A percentile compares a stretch with the other conserved stretches of the same genome.
These are phyloP conservation scores for Phalanger gymnotis DNA, from an alignment of 2,797 vertebrate genomes.

Conservation along the genomic window DNA sequence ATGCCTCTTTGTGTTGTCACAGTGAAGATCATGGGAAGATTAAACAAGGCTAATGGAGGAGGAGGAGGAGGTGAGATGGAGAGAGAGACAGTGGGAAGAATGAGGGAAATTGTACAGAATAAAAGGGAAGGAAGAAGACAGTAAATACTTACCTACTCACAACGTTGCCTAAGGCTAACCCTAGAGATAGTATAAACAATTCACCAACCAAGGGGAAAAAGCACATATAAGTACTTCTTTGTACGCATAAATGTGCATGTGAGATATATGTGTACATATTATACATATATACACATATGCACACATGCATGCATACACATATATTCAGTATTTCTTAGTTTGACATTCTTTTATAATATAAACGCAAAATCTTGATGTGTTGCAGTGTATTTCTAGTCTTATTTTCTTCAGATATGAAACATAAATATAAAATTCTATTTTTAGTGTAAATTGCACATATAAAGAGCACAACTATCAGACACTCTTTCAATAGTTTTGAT, in stretches of 20 bases:
- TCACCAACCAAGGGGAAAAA: not conserved
- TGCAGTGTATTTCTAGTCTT: slow-evolving; percentile 20
- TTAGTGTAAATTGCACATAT: slow-evolving; percentile 27
- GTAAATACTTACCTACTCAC: slow-evolving; percentile 8
- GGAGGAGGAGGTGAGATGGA: not conserved
- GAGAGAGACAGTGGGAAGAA: not conserved
- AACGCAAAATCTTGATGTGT: not conserved
- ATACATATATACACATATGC: not conserved
- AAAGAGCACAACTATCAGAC: not conserved
- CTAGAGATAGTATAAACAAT: slow-evolving; percentile 4
- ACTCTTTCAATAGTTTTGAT: slow-evolving; percentile 48
- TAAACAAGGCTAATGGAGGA: not conserved
- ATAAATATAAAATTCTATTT: not conserved
- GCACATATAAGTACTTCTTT: not conserved
- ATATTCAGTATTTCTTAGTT: not conserved
- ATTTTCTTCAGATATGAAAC: not conserved
- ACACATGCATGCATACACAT: rapidly evolving
- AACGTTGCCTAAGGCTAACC: not conserved
- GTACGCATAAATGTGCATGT: not conserved
- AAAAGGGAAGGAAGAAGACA: not conserved
- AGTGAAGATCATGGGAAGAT: not conserved
- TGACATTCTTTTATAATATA: not conserved
- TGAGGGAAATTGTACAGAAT: not conserved
- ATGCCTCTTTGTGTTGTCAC: not conserved
- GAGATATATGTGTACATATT: too few species aligned